Evolutionary conservation across 2,888 invertebrate genomes (phyloP).

Genomic region (Elegia similella): DNA sequence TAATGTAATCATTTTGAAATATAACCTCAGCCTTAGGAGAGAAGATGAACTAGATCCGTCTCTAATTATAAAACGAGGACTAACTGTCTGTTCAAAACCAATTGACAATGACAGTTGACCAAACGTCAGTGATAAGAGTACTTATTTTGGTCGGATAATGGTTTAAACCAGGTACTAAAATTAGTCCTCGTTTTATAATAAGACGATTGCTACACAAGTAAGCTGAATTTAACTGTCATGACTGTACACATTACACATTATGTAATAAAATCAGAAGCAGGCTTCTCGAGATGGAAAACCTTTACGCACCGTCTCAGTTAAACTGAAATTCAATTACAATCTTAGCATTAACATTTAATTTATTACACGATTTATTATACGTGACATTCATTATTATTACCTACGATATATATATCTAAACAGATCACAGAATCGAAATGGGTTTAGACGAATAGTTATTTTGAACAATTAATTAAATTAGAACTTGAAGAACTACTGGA

Average conservation of each 20-base stretch:
- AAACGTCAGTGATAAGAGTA: too few relatives aligned
- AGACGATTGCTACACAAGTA: too few relatives aligned
- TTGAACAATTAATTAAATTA: conserved; percentile 11
- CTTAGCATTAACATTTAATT: neutral
- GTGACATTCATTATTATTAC: conserved; percentile 4
- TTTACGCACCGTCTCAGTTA: neutral
- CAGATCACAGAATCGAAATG: conserved; percentile 51
- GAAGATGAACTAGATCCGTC: too few relatives aligned
- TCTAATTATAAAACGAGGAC: too few relatives aligned
- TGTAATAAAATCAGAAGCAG: neutral
- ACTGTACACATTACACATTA: neutral
- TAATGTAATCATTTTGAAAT: too few relatives aligned
- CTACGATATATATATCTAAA: conserved; percentile 33
- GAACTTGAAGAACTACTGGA: neutral
- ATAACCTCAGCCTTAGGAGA: too few relatives aligned
- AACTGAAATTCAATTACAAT: neutral
- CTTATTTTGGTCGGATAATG: too few relatives aligned
- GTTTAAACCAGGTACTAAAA: too few relatives aligned
- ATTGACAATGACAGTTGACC: too few relatives aligned
- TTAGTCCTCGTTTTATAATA: too few relatives aligned
- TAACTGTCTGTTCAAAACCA: too few relatives aligned
- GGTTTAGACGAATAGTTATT: conserved; percentile 20
- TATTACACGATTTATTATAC: neutral
- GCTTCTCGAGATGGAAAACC: neutral
- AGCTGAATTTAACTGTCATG: neutral